Conservation (phyloP, 2,888 invertebrate species). For the Cataglyphis rosenhaueri region DNA sequence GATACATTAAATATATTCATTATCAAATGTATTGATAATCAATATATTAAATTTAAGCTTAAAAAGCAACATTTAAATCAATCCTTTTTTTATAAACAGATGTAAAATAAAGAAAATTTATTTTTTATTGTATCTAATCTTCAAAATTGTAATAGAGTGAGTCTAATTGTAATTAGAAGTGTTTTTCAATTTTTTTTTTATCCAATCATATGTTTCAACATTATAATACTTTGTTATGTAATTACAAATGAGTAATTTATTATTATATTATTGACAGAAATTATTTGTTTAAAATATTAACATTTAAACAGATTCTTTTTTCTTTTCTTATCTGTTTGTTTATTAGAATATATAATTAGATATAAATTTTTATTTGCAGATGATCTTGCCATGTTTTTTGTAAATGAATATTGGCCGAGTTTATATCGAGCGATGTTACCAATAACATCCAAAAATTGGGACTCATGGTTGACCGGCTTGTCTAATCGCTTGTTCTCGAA, state of each 20-base stretch:
- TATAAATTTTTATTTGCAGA: constrained; percentile 8
- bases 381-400: background rate
- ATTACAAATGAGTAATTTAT: no score
- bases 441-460: fast-evolving
- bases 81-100: no score
- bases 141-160: no score
- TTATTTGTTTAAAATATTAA: no score
- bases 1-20: no score
- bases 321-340: background rate
- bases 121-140: no score
- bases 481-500: background rate
- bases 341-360: background rate
- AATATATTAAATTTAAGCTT: no score
- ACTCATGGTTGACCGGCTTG: background rate
- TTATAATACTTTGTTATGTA: background rate
- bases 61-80: no score
- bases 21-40: no score
- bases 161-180: no score
- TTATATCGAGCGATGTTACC: background rate
- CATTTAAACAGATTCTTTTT: background rate
- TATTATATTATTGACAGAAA: background rate
- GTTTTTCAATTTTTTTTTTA: background rate
- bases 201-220: background rate
- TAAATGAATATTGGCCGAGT: background rate
- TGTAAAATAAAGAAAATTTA: no score